A percentile compares a stretch with the other conserved stretches of the same genome.
Conservation (phyloP, 2,113 vertebrate genomes). For the Passer montanus region DNA sequence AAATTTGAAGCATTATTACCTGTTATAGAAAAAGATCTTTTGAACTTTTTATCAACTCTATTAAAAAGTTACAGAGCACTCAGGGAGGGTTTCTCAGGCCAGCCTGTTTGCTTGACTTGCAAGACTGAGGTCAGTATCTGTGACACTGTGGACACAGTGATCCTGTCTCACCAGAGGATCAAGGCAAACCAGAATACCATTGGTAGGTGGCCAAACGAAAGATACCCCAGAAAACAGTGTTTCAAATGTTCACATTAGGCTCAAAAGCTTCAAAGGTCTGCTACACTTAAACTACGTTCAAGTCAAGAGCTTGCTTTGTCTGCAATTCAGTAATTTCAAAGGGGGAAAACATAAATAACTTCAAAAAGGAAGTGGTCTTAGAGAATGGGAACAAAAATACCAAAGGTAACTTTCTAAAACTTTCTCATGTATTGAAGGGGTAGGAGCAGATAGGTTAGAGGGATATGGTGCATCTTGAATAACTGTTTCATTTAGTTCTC, state of each 20-base stretch:
- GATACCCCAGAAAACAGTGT: neutral
- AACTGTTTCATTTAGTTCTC: conserved; percentile 49
- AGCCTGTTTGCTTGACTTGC: neutral
- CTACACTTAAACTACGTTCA: neutral
- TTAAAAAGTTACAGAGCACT: neutral
- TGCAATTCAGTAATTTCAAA: conserved; percentile 25
- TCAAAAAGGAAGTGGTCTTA: conserved; percentile 21
- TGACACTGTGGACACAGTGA: neutral
- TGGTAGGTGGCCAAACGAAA: conserved; percentile 10
- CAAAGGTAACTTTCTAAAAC: conserved; percentile 33
- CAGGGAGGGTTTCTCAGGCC: neutral
- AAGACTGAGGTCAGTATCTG: neutral
- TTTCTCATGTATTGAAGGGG: conserved; percentile 48
- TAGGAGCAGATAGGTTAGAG: conserved; percentile 37
- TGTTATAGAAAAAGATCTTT: neutral
- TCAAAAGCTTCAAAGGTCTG: conserved; percentile 51
- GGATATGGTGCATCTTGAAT: conserved; percentile 22
- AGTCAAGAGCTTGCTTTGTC: conserved; percentile 51
- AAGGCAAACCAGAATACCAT: neutral
- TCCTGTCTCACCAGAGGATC: neutral
- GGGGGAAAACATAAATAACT: conserved; percentile 27
- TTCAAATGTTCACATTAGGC: conserved; percentile 37
- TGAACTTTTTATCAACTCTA: neutral
- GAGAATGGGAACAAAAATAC: conserved; percentile 49
- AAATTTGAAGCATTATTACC: neutral